Conservation (phyloP, 2,113 vertebrate species). For the Poicephalus gulielmi region DNA sequence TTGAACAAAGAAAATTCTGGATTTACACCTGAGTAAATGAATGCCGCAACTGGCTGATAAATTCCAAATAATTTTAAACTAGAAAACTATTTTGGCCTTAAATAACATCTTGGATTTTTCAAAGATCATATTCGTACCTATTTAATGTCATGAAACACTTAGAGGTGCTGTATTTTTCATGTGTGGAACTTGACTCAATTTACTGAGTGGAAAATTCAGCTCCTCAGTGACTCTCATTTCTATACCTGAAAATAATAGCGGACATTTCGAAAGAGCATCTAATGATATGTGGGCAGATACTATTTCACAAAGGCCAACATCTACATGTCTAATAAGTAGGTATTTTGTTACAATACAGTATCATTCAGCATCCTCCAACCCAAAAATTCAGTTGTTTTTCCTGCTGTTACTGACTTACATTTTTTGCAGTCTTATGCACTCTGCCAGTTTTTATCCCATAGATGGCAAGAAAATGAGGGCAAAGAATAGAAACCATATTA, state of each 20-base stretch:
- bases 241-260: neutral
- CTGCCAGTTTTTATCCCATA: neutral
- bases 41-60: neutral
- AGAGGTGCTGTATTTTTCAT: neutral
- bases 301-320: neutral
- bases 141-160: neutral
- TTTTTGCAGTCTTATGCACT: neutral
- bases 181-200: neutral
- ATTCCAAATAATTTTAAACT: slow-evolving; percentile 18
- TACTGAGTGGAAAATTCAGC: neutral
- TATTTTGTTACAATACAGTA: neutral
- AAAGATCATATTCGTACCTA: slow-evolving; percentile 37
- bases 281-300: neutral
- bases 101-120: slow-evolving; percentile 34
- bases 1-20: neutral
- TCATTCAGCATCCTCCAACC: neutral
- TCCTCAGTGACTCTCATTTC: neutral
- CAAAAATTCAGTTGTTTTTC: neutral
- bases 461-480: neutral
- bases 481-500: neutral
- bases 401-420: neutral
- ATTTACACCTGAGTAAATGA: neutral
- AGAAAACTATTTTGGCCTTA: slow-evolving; percentile 23
- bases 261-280: neutral
- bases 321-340: neutral